Evolutionary conservation across 2,113 vertebrate genomes (phyloP), one percentile per base, ranked within the genome.

Genomic region (Tinamus guttatus): DNA sequence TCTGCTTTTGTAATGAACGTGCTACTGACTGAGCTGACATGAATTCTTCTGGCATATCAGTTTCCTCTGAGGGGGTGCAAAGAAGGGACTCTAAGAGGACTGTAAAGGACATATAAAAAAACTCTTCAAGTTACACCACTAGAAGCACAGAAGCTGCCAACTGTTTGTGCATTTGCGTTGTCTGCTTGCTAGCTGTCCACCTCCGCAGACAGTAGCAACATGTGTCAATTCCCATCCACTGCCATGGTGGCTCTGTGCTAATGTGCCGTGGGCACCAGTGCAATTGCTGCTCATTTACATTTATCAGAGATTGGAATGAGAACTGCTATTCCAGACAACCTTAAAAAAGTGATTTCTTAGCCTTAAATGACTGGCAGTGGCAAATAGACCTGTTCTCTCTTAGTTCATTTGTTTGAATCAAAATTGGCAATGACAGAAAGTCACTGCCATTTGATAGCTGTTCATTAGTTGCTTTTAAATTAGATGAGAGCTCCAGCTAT

Each of bases 291-390:
- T 84, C 67, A 28, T 83, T 71, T 85, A 43, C 27, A 27, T 41
- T 70, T 83, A 38, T 30, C 47, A 21, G 60, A 62, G 34, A 92
- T 45, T 5, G 24, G 12, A 83, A 69, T 52, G 56, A 70, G 16
- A 62, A 43, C 51, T 58, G 34, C 52, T 86, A 27, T 21, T 87
- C 38, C 45, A 87, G 89, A 74, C 30, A 73, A 19, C 41, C 32
- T 81, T 93, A 34, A 90, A 89, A 75, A 40, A 90, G 3, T 16
- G 34, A 40, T 79, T 86, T 22, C 32, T 92, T 71, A 78, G 64
- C 22, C n/a, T 11, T 76, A 43, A 52, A 43, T 34, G 1, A 40
- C 56, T 75, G 34, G 7, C 43, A 76, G 17, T 47, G 58, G 84
- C 25, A 76, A 52, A 30, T 10, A 86, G 22, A 81, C 14, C 32